Percentiles rank a stretch among this genome's conserved stretches.
These are phyloP conservation scores for Lasius platythorax DNA, from an alignment of 2,888 invertebrate species.

Conservation along the genomic window DNA sequence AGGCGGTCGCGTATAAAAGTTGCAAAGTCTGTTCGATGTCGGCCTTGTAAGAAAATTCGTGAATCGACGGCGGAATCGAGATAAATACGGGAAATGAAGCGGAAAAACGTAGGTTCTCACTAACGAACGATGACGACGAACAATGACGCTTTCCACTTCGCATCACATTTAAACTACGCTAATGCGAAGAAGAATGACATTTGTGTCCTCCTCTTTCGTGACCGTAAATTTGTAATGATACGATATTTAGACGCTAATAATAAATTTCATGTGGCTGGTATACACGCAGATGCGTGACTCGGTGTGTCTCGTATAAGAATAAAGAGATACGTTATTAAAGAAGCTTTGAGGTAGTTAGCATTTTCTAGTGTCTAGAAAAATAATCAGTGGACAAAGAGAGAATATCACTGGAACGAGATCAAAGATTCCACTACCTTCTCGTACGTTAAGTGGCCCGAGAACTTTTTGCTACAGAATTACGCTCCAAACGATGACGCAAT, in stretches of 20 bases:
- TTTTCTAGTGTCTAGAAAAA: neutral
- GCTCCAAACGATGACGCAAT: neutral
- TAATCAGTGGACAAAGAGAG: neutral
- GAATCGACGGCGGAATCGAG: neutral
- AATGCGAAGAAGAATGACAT: neutral
- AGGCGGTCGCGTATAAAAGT: neutral
- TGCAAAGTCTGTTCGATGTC: neutral
- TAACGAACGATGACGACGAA: neutral
- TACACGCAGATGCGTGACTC: conserved; percentile 32
- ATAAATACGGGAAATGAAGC: neutral
- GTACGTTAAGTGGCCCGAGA: neutral
- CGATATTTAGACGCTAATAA: conserved; percentile 12
- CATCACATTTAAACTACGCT: neutral
- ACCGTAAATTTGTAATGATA: conserved; percentile 27
- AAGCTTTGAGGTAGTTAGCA: neutral
- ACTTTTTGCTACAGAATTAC: neutral
- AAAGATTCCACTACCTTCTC: neutral
- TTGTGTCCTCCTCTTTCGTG: neutral
- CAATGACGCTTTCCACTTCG: neutral
- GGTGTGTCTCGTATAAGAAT: neutral
- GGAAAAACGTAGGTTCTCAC: neutral
- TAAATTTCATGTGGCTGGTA: neutral
- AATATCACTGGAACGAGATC: neutral
- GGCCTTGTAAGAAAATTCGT: conserved; percentile 7
- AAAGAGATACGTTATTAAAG: neutral